These are phyloP conservation scores for Yponomeuta evonymella DNA, from an alignment of 2,888 invertebrate species.

Conservation along the genomic window DNA sequence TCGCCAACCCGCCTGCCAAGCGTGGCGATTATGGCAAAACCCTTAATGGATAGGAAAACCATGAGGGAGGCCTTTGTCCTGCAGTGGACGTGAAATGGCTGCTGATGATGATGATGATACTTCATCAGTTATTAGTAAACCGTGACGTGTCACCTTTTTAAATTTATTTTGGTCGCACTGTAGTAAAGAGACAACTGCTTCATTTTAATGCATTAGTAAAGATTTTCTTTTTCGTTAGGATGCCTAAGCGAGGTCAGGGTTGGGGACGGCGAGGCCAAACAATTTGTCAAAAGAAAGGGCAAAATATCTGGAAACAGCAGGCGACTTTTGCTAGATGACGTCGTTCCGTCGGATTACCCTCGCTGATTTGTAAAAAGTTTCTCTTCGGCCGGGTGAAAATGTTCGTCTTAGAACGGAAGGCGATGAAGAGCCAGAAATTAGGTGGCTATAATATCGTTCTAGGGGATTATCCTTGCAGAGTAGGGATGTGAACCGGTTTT, in stretches of 20 bases:
- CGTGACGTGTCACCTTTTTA: too few relatives aligned
- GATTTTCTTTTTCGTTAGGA: background rate
- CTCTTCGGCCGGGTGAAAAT: slow-evolving; percentile 3
- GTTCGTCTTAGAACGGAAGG: slow-evolving; percentile 5
- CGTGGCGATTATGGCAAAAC: too few relatives aligned
- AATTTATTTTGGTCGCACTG: too few relatives aligned
- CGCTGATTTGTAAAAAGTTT: slow-evolving; percentile 14
- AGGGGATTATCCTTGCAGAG: background rate
- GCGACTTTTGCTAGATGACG: slow-evolving; percentile 13
- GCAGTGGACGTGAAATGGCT: too few relatives aligned
- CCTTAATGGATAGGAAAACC: too few relatives aligned
- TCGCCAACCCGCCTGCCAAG: too few relatives aligned
- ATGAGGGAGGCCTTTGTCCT: too few relatives aligned
- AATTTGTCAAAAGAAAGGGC: slow-evolving; percentile 15
- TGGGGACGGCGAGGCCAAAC: background rate
- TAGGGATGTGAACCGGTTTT: too few relatives aligned
- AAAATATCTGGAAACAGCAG: slow-evolving; percentile 15
- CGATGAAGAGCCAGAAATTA: background rate
- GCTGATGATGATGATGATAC: too few relatives aligned
- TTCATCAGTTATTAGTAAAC: too few relatives aligned
- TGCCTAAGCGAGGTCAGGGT: background rate
- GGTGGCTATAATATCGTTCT: background rate
- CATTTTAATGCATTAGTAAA: background rate
- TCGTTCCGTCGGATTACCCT: slow-evolving; percentile 8
- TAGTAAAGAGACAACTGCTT: too few relatives aligned